Base-by-base conservation (phyloP, 1,140 invertebrate genomes). In the Platyura marginata region DNA sequence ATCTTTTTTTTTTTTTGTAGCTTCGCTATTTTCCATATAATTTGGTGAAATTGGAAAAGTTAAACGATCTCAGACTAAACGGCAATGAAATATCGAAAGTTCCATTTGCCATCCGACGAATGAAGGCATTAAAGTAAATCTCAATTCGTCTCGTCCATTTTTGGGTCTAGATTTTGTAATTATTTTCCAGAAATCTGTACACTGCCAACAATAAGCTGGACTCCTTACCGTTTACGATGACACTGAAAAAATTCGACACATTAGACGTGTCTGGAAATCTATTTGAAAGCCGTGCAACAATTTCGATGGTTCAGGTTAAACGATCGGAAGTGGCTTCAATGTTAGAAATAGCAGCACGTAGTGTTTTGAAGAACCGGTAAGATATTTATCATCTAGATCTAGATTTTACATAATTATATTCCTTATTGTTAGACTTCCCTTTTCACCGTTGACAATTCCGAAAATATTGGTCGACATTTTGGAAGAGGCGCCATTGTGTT, bases 11-110 rank as follows among this genome's bases (percentile, higher is more conserved):
- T 35, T 42, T n/a, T 36, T 33, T 37, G 36, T 13, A 39, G 34
- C 18, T 43, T 11, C 5, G 9, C 5, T 41, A 57, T n/a, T 60
- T 60, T 42, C 59, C 56, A 3, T 21, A 44, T 3, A 43, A 45
- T 19, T 45, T 57, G 19, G 58, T 67, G 42, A 64, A 74, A 29
- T 56, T 48, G 3, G 68, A 64, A 41, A 65, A 52, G 20, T 51
- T 79, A 21, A 65, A 65, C 48, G 53, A 69, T 13, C 56, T 83
- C 19, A 73, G 79, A 61, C 51, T 83, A 21, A 71, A 66, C 55
- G 55, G 66, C 41, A 83, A 83, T 60, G 52, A 66, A 41, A 59
- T 79, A 48, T 63, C 47, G 48, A 49, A 57, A 37, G 46, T 81
- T 45, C 76, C 79, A 41, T 63, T 71, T 47, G 60, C 67, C 48